Percentiles rank a stretch among this genome's conserved stretches.
Evolutionary conservation across 2,888 invertebrate genomes (phyloP).

Genomic region (Dichetophora obliterata): DNA sequence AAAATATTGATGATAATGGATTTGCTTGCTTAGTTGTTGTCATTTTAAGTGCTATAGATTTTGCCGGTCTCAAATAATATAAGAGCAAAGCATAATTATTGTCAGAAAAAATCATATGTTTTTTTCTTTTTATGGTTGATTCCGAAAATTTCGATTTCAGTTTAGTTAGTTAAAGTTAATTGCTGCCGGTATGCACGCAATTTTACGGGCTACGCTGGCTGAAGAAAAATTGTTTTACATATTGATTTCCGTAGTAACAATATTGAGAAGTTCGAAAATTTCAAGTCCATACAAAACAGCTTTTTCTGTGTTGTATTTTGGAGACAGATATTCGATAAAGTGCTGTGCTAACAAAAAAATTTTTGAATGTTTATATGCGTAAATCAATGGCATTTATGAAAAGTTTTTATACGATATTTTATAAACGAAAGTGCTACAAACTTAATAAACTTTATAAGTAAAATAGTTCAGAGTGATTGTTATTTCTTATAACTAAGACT

Average conservation of each 20-base stretch:
- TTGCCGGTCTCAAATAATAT: background rate
- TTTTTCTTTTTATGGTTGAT: background rate
- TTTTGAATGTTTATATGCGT: too few relatives aligned
- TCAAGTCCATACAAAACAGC: background rate
- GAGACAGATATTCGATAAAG: background rate
- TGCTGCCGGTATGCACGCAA: background rate
- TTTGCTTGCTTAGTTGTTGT: constrained; percentile 51
- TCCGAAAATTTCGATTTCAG: constrained; percentile 19
- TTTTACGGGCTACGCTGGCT: background rate
- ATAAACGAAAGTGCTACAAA: too few relatives aligned
- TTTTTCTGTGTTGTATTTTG: background rate
- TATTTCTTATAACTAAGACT: too few relatives aligned
- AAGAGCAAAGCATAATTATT: constrained; percentile 14
- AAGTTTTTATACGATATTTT: too few relatives aligned
- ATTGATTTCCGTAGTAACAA: too few relatives aligned
- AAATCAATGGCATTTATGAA: too few relatives aligned
- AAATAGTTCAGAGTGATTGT: too few relatives aligned
- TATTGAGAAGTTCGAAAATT: background rate
- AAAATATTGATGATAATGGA: constrained; percentile 48
- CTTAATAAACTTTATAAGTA: too few relatives aligned
- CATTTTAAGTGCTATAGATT: constrained; percentile 43
- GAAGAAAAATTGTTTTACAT: too few relatives aligned
- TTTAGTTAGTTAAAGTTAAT: constrained; percentile 12
- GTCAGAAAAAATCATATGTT: background rate
- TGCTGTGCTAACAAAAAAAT: too few relatives aligned